Evolutionary conservation across 2,797 vertebrate species (phyloP), one percentile per base, ranked within the genome.

Genomic region (Neosilurus hyrtlii): DNA sequence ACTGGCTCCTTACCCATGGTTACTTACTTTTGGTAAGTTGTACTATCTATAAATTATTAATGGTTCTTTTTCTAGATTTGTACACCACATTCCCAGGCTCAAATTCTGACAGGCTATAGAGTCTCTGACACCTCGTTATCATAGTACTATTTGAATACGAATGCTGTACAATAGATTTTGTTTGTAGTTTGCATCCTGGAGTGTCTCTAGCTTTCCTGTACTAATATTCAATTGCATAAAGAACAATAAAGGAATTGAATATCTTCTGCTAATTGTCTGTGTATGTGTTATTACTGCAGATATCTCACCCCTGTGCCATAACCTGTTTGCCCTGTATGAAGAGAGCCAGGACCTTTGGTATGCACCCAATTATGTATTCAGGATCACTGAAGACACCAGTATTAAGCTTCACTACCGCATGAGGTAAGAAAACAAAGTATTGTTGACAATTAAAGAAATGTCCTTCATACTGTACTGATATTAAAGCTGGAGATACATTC

Each of bases 291-390:
- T 15, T 75, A 8, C 74, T 82, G 57, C 91, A 99, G 98, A 87
- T 35, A 96, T 99, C 85, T 98, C 97, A 89, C 98, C 98, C 71
- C 90, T 99, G 87, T 99, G 98, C 89, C 96, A 97, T 89, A 99
- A 98, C 88, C 94, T 99, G n/a, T 99, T 98, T 88, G 95, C 95
- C 0, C 92, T 99, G 37, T 99, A 96, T 9, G 92, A 97, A 14
- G 96, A 98, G 89, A 91, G 72, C 67, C 93, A 86, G 30, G 90
- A 83, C n/a, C 92, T 95, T 9, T 99, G 98, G 98, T 97, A 95
- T 54, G 94, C 97, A 0, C 98, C 98, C 4, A 99, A 97, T 91
- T 92, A 92, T 30, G 84, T 94, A 84, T 96, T 99, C 89, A 95
- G 95, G 20, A 89, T 98, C 20, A 95, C 96, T 0, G 94, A 97